Percentiles rank a stretch among this genome's conserved stretches.
These are phyloP conservation scores for Characodon lateralis DNA, from an alignment of 2,797 vertebrate genomes.

Conservation along the genomic window DNA sequence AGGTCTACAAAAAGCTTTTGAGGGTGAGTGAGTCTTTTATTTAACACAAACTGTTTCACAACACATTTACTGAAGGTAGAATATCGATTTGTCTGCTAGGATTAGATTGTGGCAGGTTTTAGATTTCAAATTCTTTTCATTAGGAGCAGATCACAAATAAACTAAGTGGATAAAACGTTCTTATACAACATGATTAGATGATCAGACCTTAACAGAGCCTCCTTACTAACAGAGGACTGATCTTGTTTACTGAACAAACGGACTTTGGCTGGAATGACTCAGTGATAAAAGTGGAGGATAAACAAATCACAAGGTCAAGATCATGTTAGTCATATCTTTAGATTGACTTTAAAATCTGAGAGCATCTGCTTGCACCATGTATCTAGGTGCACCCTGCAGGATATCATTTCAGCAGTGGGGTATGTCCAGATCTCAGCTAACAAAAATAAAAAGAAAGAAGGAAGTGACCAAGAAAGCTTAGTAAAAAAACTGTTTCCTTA, in stretches of 20 bases:
- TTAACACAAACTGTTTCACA: background rate
- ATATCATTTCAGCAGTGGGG: background rate
- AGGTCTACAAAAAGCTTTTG: background rate
- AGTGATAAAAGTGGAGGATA: conserved; percentile 47
- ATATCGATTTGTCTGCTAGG: background rate
- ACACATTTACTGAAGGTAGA: background rate
- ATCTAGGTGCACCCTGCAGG: no score
- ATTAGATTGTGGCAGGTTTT: background rate
- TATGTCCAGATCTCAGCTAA: background rate
- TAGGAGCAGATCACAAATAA: background rate
- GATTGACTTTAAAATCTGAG: background rate
- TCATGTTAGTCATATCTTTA: background rate
- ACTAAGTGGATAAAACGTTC: background rate
- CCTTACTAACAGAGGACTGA: background rate
- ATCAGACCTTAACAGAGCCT: background rate
- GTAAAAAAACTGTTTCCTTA: no score
- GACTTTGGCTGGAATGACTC: conserved; percentile 53
- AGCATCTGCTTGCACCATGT: background rate
- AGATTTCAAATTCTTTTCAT: background rate
- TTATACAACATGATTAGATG: background rate
- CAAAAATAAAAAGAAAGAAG: background rate
- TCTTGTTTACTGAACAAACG: conserved; percentile 2
- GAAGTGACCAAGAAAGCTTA: background rate
- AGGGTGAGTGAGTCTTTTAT: background rate
- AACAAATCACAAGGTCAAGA: conserved; percentile 32